A percentile compares a stretch with the other conserved stretches of the same genome.
Conservation (phyloP, 2,888 invertebrate species). For the Brassicogethes aeneus region DNA sequence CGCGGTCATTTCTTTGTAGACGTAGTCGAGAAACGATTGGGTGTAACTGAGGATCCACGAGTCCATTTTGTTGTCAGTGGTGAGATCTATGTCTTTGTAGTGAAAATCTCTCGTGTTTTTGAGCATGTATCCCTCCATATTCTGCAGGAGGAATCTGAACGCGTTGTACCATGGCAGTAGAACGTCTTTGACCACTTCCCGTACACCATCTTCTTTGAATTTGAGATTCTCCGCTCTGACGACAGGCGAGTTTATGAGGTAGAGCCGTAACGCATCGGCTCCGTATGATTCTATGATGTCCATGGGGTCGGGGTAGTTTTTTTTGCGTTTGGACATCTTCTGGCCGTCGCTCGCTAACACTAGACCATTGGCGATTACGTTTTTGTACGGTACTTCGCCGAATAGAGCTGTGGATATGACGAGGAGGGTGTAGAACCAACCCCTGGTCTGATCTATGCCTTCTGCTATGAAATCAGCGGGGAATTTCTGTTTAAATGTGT, state of each 20-base stretch:
- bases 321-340: constrained; percentile 95
- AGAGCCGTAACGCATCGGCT: constrained; percentile 85
- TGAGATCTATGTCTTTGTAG: constrained; percentile 13
- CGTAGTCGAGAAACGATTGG: constrained; percentile 75
- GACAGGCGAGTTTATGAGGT: constrained; percentile 90
- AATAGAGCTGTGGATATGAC: constrained; percentile 88
- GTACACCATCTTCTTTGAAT: constrained; percentile 89
- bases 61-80: constrained; percentile 71
- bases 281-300: constrained; percentile 79
- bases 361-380: constrained; percentile 85
- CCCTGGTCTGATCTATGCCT: constrained; percentile 89
- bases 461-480: constrained; percentile 96
- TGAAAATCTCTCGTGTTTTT: constrained; percentile 34
- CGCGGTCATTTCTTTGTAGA: constrained; percentile 80
- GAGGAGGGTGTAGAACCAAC: constrained; percentile 93
- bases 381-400: constrained; percentile 88
- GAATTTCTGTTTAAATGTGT: constrained; percentile 74
- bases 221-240: constrained; percentile 87
- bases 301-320: constrained; percentile 91
- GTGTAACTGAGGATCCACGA: constrained; percentile 89
- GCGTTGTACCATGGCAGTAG: constrained; percentile 91
- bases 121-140: constrained; percentile 65
- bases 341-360: constrained; percentile 87
- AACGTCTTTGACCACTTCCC: constrained; percentile 87
- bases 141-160: constrained; percentile 81